Conservation (phyloP, 2,113 vertebrate species). For the Myanophis thanlyinensis region DNA sequence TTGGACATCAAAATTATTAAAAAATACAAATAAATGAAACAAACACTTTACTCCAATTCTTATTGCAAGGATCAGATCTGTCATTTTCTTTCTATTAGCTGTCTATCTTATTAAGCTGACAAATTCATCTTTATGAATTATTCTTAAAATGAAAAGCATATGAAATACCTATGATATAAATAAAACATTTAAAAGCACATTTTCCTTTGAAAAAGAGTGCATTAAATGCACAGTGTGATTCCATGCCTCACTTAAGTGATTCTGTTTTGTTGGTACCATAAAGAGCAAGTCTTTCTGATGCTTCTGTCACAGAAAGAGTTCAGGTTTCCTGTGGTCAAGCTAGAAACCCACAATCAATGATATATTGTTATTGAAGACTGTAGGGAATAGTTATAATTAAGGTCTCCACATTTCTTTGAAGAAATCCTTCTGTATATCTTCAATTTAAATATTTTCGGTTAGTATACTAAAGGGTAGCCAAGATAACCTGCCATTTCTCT, state of each 20-base stretch:
- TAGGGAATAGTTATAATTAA: neutral
- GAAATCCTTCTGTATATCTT: neutral
- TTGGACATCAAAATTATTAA: neutral
- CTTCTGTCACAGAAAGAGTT: neutral
- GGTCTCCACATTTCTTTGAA: neutral
- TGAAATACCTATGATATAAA: neutral
- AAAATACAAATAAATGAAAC: neutral
- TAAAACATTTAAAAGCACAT: neutral
- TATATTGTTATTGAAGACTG: neutral
- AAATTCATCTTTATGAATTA: neutral
- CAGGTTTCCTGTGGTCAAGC: neutral
- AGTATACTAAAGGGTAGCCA: neutral
- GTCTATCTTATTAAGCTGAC: neutral
- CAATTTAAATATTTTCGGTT: neutral
- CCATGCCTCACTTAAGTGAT: neutral
- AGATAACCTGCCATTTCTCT: neutral
- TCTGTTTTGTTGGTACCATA: neutral
- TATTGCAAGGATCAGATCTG: neutral
- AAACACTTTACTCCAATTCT: neutral
- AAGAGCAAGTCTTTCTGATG: neutral
- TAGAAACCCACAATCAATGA: neutral
- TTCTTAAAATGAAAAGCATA: neutral
- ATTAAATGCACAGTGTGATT: neutral
- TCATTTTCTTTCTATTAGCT: neutral
- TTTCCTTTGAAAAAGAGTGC: neutral